Evolutionary conservation across 2,888 invertebrate species (phyloP).

Genomic region (Sinhomidia bicolor): DNA sequence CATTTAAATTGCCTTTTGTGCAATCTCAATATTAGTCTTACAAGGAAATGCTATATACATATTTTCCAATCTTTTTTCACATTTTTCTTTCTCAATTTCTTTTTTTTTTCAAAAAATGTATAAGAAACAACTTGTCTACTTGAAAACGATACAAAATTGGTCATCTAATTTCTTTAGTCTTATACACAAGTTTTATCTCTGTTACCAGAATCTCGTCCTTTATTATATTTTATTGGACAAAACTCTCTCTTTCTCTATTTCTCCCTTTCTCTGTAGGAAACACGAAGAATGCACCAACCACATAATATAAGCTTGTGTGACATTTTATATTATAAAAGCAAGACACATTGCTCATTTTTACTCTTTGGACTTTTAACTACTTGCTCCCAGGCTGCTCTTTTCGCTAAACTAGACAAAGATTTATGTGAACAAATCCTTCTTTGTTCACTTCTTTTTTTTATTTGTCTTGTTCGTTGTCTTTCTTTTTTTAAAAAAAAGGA

Average conservation of each 20-base stretch:
- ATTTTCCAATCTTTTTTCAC: neutral
- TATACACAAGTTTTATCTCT: neutral
- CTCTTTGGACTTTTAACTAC: conserved; percentile 6
- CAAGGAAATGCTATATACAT: neutral
- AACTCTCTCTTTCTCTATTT: too few species aligned
- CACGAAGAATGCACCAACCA: neutral
- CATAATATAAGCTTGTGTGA: neutral
- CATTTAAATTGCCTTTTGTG: conserved; percentile 20
- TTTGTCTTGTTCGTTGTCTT: neutral
- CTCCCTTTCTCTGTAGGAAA: neutral
- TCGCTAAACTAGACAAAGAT: conserved; percentile 40
- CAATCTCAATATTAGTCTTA: neutral
- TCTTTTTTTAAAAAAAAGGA: neutral
- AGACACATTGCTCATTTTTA: conserved; percentile 22
- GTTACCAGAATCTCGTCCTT: neutral
- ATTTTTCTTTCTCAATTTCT: neutral
- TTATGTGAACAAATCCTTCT: conserved; percentile 32
- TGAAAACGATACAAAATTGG: neutral
- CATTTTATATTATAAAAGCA: conserved; percentile 16
- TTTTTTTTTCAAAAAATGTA: neutral
- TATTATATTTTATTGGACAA: neutral
- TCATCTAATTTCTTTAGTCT: conserved; percentile 9
- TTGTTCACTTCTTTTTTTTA: conserved; percentile 8
- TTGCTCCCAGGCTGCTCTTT: conserved; percentile 9
- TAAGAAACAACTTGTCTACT: neutral